phyloP scores from a whole-genome alignment of 2,113 vertebrate species.

The Tragelaphus scriptus region DNA sequence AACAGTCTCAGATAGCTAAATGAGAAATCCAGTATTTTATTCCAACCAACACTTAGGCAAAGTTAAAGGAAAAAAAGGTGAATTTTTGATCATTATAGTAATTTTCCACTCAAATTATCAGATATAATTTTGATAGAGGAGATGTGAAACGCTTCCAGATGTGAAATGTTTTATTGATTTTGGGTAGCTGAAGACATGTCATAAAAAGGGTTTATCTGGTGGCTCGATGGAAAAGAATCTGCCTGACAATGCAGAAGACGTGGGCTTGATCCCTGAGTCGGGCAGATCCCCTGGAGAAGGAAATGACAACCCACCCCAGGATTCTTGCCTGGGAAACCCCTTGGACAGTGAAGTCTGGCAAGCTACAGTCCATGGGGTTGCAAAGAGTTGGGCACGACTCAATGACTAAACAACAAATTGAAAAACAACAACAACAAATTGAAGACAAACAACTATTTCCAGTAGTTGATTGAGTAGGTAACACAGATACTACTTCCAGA shows the following conservation, averaged over 20 bases:
- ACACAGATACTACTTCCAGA: background rate
- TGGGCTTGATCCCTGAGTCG: background rate
- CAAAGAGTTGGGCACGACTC: background rate
- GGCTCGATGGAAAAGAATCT: background rate
- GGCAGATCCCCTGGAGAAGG: background rate
- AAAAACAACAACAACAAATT: background rate
- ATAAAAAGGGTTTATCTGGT: background rate
- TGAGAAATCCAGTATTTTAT: background rate
- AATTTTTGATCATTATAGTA: background rate
- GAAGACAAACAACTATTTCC: background rate
- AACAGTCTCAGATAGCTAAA: background rate
- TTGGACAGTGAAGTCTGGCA: background rate
- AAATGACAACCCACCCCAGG: background rate
- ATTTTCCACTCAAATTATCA: background rate
- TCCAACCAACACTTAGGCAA: background rate
- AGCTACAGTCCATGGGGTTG: background rate
- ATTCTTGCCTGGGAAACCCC: background rate
- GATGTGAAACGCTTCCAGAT: background rate
- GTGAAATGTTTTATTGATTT: background rate
- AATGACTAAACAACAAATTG: background rate
- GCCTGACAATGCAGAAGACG: background rate
- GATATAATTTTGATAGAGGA: background rate
- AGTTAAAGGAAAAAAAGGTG: slow-evolving; percentile 3
- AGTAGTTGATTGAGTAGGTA: background rate
- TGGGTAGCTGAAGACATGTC: background rate